Evolutionary conservation across 2,797 vertebrate species (phyloP), one percentile per base, ranked within the genome.

Genomic region (Alfaro cultratus): DNA sequence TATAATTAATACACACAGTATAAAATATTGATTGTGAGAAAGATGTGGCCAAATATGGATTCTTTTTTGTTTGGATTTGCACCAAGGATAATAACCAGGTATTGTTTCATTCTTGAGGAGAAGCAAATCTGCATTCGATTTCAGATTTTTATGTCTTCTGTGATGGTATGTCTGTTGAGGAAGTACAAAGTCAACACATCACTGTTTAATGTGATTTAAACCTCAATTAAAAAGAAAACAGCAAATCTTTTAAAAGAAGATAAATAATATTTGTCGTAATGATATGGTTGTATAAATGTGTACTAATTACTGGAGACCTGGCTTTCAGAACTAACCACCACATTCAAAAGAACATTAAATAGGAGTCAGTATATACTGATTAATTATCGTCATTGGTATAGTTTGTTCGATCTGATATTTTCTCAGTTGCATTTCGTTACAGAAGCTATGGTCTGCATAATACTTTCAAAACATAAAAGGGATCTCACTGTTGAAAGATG

Each of bases 1-100:
- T 88, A 94, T 94, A 94, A 94, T 93, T 94, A 94, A 94, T 93
- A 92, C 72, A 83, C 82, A 88, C 87, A 78, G 57, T 84, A 90
- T 94, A 82, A 95, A 94, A 93, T 92, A 93, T 94, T 86, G 89
- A 95, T 89, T 77, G 88, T 83, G 76, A 82, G 80, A 71, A 87
- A 74, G 74, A 91, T 93, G 80, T 89, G 78, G 85, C 84, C 90
- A 91, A 90, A 91, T 92, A 90, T 92, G 89, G 91, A 93, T 93
- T 94, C 21, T 68, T 72, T 71, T 90, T 77, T 88, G 82, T 91
- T 94, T 92, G 82, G 86, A 90, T 93, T 93, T 93, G 87, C 77
- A 85, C 77, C 88, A 86, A 73, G 80, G 81, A 90, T 91, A 72
- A 72, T 29, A 46, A 94, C 47, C 85, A 93, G 85, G 90, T 94